phyloP scores from a whole-genome alignment of 2,797 vertebrate species.

The Macrochelys suwanniensis region DNA sequence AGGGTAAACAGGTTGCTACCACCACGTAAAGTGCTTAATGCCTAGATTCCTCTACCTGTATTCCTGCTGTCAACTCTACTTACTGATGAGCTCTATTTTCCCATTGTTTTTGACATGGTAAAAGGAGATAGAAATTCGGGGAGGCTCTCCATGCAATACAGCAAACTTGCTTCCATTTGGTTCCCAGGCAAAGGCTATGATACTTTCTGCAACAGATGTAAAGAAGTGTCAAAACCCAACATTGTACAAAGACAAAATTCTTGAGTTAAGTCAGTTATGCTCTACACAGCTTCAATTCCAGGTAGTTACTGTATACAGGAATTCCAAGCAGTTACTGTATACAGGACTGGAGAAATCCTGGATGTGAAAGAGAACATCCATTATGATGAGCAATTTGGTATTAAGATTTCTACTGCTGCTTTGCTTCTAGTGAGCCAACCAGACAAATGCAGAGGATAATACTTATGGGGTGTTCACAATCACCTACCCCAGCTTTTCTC shows the following conservation, averaged over 20 bases:
- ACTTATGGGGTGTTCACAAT: neutral
- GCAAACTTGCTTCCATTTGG: slow-evolving; percentile 98
- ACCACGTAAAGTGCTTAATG: neutral
- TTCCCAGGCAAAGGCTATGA: slow-evolving; percentile 99
- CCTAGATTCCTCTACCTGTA: neutral
- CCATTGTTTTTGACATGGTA: slow-evolving; percentile 99
- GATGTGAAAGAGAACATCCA: neutral
- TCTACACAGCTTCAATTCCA: neutral
- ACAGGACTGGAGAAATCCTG: neutral
- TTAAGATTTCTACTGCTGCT: neutral
- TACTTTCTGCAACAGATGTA: slow-evolving; percentile 86
- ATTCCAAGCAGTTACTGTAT: neutral
- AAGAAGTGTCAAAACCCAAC: neutral
- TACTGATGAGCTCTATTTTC: slow-evolving; percentile 97
- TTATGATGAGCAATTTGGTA: neutral
- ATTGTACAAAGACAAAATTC: neutral
- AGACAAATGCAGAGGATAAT: neutral
- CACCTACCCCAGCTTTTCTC: neutral
- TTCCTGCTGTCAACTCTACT: slow-evolving; percentile 68
- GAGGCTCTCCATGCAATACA: slow-evolving; percentile 95
- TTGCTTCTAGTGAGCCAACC: neutral
- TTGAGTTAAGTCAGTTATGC: neutral
- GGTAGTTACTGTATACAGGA: neutral
- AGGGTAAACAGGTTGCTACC: neutral
- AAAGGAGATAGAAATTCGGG: slow-evolving; percentile 94